These are phyloP conservation scores for Chiroxiphia lanceolata DNA, from an alignment of 2,797 vertebrate species.

Conservation along the genomic window DNA sequence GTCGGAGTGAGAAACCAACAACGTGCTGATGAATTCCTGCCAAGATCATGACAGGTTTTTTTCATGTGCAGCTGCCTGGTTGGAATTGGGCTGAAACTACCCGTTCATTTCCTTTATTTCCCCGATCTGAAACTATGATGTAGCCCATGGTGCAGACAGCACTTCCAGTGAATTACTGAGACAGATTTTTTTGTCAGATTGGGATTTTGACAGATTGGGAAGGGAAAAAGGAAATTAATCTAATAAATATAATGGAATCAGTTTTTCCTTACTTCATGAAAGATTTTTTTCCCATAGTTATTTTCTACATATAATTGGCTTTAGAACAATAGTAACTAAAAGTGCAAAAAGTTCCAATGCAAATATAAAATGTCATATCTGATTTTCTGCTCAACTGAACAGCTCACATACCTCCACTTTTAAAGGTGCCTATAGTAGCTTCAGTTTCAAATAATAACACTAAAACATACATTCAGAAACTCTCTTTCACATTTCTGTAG, in stretches of 20 bases:
- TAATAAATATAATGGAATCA: background rate
- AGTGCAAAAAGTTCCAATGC: background rate
- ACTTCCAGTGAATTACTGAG: background rate
- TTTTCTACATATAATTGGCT: background rate
- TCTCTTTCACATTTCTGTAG: background rate
- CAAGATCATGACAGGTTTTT: background rate
- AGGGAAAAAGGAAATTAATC: background rate
- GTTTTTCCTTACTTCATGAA: background rate
- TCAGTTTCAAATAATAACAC: background rate
- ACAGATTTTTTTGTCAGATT: no score
- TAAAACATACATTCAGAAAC: background rate
- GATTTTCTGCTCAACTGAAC: background rate
- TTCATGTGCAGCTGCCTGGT: background rate
- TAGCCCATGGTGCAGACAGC: background rate
- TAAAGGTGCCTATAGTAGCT: background rate
- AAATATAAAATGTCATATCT: background rate
- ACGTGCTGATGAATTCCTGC: background rate
- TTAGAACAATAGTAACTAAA: conserved; percentile 6
- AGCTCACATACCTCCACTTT: background rate
- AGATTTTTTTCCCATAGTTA: background rate
- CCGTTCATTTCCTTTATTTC: background rate
- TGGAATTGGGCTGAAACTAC: background rate
- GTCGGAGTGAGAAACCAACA: background rate
- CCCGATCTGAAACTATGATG: background rate
- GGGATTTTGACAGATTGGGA: no score